Evolutionary conservation across 2,797 vertebrate species (phyloP), one percentile per base, ranked within the genome.

Genomic region (Sphaeramia orbicularis): DNA sequence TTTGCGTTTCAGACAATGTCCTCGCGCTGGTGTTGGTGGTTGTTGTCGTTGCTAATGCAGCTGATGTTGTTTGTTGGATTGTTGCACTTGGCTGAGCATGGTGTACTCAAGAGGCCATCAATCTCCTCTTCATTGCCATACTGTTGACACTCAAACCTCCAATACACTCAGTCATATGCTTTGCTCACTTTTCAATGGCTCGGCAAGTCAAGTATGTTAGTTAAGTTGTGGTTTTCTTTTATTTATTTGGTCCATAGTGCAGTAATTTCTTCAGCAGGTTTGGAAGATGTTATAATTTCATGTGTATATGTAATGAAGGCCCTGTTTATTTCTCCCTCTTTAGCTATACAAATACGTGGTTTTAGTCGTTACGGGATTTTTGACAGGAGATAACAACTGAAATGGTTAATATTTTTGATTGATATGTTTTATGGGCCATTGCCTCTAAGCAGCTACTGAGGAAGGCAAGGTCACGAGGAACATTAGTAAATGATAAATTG

Each of bases 11-110:
- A 60, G 69, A 78, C 84, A 76, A 83, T 84, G 78, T 86, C 78
- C 75, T 83, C 21, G 24, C 21, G 58, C 75, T 42, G 51, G 49
- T 69, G 72, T 68, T 21, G 69, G 63, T 49, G 54, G 58, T 71
- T 73, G 70, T 68, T 69, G 81, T 65, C 37, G 32, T 43, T 30
- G 57, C 64, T 83, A 74, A 86, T 75, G 76, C 50, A 10, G 67
- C 77, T 75, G 51, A 83, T 78, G 76, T 53, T 80, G 76, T 89
- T 86, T 87, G 86, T 50, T 64, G 71, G 69, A 81, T 79, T 83
- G 84, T 80, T 76, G 67, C 71, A 82, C 81, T 85, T 80, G 83
- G 80, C 64, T 83, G 76, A 82, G 65, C 83, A 59, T 62, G 51
- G 64, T 54, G 47, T 67, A 70, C 76, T 86, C 80, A 58, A 76